phyloP scores from a whole-genome alignment of 2,797 vertebrate species.

The Microchirus variegatus region DNA sequence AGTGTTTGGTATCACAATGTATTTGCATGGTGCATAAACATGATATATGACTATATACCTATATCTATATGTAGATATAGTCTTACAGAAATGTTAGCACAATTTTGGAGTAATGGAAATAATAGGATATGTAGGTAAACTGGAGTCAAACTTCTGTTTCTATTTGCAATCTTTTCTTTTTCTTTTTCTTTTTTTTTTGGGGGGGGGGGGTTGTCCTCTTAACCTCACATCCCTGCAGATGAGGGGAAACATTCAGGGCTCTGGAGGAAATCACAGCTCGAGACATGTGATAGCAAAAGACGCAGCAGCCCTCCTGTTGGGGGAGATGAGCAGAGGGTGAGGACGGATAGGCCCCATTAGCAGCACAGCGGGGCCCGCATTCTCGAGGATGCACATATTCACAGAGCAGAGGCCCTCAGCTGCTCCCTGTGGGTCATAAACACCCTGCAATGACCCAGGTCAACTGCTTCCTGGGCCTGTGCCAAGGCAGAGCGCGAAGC shows the following conservation, averaged over 20 bases:
- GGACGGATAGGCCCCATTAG: slow-evolving; percentile 74
- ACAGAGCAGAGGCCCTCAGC: slow-evolving; percentile 61
- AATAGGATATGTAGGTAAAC: slow-evolving; percentile 16
- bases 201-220: slow-evolving; percentile 6
- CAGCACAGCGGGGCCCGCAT: slow-evolving; percentile 70
- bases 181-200: slow-evolving; percentile 20
- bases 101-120: slow-evolving; percentile 2
- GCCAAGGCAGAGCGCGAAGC: slow-evolving; percentile 46
- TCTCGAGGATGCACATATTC: slow-evolving; percentile 78
- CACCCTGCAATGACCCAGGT: slow-evolving; percentile 66
- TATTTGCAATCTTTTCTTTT: slow-evolving; percentile 35
- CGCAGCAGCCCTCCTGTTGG: slow-evolving; percentile 73
- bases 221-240: slow-evolving; percentile 26
- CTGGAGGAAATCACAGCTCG: slow-evolving; percentile 37
- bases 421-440: slow-evolving; percentile 73
- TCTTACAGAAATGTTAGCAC: no score
- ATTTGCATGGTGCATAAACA: no score
- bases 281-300: slow-evolving; percentile 59
- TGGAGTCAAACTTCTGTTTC: slow-evolving; percentile 14
- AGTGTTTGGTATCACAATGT: no score
- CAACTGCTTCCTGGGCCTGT: slow-evolving; percentile 52
- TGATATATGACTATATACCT: no score
- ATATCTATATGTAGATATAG: no score
- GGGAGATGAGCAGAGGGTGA: slow-evolving; percentile 7
- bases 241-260: slow-evolving; percentile 18